phyloP scores from a whole-genome alignment of 2,888 invertebrate species.

The Acrobasis suavella region DNA sequence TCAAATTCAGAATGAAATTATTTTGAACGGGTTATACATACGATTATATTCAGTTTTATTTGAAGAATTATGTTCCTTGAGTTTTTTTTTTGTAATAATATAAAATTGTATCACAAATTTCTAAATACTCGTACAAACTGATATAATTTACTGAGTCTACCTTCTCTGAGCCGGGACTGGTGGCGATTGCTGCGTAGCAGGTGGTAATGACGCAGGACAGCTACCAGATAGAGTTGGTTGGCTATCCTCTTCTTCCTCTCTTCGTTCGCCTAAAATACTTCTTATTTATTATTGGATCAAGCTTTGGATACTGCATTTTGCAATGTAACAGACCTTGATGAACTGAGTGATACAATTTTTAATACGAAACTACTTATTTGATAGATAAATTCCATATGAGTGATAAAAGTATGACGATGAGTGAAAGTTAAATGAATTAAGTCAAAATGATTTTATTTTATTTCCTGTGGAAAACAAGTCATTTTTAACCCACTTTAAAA shows the following conservation, averaged over 20 bases:
- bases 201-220: slow-evolving; percentile 72
- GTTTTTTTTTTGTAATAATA: no score
- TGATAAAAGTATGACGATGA: no score
- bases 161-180: slow-evolving; percentile 79
- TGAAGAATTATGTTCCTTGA: neutral
- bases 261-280: slow-evolving; percentile 58
- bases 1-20: neutral
- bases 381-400: no score
- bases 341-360: no score
- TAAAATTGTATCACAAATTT: no score
- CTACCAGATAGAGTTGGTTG: slow-evolving; percentile 66
- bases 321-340: no score
- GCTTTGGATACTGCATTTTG: neutral
- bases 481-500: no score
- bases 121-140: neutral
- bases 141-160: slow-evolving; percentile 43
- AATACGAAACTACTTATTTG: no score
- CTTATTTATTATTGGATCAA: neutral
- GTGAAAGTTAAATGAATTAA: no score
- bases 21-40: neutral
- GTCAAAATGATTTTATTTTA: no score
- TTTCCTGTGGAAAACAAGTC: no score
- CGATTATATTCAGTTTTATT: neutral
- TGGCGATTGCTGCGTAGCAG: slow-evolving; percentile 63
- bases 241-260: slow-evolving; percentile 58